Evolutionary conservation across 2,113 vertebrate species (phyloP).

Genomic region (Spea bombifrons): DNA sequence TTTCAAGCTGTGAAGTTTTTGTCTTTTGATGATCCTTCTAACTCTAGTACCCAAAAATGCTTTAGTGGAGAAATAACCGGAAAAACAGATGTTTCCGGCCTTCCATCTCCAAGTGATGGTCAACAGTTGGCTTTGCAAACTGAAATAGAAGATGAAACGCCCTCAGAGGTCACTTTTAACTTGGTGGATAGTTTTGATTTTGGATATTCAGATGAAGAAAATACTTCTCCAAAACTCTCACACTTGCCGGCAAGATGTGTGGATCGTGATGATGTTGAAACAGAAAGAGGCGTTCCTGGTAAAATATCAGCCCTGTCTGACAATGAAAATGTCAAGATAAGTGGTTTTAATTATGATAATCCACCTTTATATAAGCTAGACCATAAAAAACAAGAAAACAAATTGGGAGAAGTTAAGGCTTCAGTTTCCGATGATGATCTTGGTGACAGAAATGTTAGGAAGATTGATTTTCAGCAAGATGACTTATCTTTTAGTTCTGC

Average conservation of each 20-base stretch:
- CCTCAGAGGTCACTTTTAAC: slow-evolving; percentile 65
- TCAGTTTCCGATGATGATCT: not conserved
- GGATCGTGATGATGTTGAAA: not conserved
- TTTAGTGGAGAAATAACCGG: not conserved
- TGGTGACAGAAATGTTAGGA: not conserved
- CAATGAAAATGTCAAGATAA: not conserved
- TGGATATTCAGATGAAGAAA: slow-evolving; percentile 51
- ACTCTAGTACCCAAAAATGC: not conserved
- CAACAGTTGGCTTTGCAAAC: not conserved
- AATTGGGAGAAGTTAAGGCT: not conserved
- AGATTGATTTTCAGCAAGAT: not conserved
- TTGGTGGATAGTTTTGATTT: slow-evolving; percentile 63
- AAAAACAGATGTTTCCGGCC: not conserved
- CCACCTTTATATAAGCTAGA: not conserved
- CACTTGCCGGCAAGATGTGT: not conserved
- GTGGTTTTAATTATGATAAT: not conserved
- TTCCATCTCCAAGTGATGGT: not conserved
- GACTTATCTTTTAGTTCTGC: not conserved
- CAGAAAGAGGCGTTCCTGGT: not conserved
- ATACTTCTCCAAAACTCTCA: not conserved
- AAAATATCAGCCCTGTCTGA: not conserved
- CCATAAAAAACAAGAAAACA: not conserved
- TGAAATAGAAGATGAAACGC: slow-evolving; percentile 26
- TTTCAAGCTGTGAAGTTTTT: too few relatives aligned
- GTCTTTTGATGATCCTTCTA: not conserved